Evolutionary conservation across 1,140 invertebrate species (phyloP).

Genomic region (Leptopilina clavipes): DNA sequence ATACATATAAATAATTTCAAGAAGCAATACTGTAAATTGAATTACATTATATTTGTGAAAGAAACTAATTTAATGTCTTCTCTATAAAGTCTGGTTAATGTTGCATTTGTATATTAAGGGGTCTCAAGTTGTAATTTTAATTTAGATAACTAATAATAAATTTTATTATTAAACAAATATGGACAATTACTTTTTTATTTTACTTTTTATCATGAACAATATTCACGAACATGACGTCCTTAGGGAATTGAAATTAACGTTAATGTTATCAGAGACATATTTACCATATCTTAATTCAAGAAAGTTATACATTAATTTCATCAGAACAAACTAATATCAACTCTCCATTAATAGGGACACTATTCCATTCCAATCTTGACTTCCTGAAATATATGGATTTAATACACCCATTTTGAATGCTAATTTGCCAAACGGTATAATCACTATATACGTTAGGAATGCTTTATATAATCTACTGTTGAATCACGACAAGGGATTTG

Average conservation of each 20-base stretch:
- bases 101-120: too few species aligned
- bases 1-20: background rate
- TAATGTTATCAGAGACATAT: background rate
- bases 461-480: background rate
- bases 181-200: background rate
- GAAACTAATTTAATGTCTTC: too few species aligned
- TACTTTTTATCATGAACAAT: too few species aligned
- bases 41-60: too few species aligned
- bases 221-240: background rate
- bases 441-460: background rate
- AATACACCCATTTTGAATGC: background rate
- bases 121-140: too few species aligned
- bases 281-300: background rate
- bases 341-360: background rate
- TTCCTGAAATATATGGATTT: background rate
- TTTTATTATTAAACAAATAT: background rate
- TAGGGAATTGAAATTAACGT: background rate
- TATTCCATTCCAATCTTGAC: slow-evolving; percentile 7
- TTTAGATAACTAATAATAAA: too few species aligned
- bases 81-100: too few species aligned
- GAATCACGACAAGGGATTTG: background rate
- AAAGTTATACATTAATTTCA: background rate
- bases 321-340: slow-evolving; percentile 20
- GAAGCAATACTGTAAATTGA: background rate
- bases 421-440: background rate